Evolutionary conservation across 2,797 vertebrate genomes (phyloP).

Genomic region (Sitta carolinensis): DNA sequence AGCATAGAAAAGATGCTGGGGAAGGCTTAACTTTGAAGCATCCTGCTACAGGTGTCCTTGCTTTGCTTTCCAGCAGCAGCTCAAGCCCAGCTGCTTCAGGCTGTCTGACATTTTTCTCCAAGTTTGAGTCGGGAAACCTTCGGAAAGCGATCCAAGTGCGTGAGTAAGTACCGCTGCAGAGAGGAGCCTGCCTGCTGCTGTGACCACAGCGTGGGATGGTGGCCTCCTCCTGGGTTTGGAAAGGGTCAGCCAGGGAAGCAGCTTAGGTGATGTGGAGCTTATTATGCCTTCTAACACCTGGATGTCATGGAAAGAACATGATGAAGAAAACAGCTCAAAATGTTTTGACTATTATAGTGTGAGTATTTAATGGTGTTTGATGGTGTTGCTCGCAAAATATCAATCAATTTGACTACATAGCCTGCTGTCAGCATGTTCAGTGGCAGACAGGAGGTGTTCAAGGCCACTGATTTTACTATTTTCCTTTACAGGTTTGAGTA

Average conservation of each 20-base stretch:
- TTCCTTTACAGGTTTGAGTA: conserved; percentile 83
- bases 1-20: not conserved
- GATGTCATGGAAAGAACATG: not conserved
- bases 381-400: not conserved
- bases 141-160: conserved; percentile 89
- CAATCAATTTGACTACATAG: not conserved
- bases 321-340: not conserved
- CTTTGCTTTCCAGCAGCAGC: conserved; percentile 66
- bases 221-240: not conserved
- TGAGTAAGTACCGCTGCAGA: conserved; percentile 78
- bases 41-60: not conserved
- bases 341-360: not conserved
- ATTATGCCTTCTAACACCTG: not conserved
- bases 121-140: conserved; percentile 91
- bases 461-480: not conserved
- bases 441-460: not conserved
- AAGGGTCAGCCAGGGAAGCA: not conserved
- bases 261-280: not conserved
- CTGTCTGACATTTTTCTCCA: conserved; percentile 86
- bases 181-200: not conserved
- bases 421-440: not conserved
- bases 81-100: conserved; percentile 54
- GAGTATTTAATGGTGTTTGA: not conserved
- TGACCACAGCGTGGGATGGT: accelerated
- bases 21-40: not conserved